A percentile compares a stretch with the other conserved stretches of the same genome.
Evolutionary conservation across 2,797 vertebrate genomes (phyloP).

Genomic region (Tamandua tetradactyla): DNA sequence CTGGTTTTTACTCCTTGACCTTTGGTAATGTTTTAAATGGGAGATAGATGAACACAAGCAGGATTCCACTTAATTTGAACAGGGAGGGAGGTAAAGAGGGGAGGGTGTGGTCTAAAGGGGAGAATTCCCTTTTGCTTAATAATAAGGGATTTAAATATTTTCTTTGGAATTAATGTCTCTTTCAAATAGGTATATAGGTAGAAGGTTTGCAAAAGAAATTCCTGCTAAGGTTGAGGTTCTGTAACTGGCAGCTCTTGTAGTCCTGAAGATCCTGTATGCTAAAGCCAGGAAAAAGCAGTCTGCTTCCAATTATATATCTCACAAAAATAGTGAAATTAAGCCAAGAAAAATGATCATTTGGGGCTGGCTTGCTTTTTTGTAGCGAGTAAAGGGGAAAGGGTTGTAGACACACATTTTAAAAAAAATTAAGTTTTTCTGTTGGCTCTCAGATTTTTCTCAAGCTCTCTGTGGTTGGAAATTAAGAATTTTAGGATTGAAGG

Average conservation of each 20-base stretch:
- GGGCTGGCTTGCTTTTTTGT: slow-evolving; percentile 63
- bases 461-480: slow-evolving; percentile 24
- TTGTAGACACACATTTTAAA: background rate
- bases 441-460: slow-evolving; percentile 34
- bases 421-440: slow-evolving; percentile 49
- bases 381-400: slow-evolving; percentile 59
- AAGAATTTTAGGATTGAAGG: slow-evolving; percentile 61
- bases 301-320: slow-evolving; percentile 80
- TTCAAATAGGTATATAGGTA: slow-evolving; percentile 76
- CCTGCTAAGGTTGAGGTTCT: slow-evolving; percentile 74
- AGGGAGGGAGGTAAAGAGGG: background rate
- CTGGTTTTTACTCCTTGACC: background rate
- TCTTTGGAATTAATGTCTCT: slow-evolving; percentile 69
- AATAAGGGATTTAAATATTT: slow-evolving; percentile 61
- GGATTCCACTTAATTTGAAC: background rate
- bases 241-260: slow-evolving; percentile 73
- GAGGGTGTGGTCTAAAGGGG: background rate
- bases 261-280: slow-evolving; percentile 70
- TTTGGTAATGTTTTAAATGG: background rate
- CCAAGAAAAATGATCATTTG: slow-evolving; percentile 75
- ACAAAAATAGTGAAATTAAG: slow-evolving; percentile 75
- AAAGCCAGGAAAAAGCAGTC: slow-evolving; percentile 80
- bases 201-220: slow-evolving; percentile 68
- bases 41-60: background rate
- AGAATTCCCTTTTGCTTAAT: slow-evolving; percentile 56